A percentile compares a stretch with the other conserved stretches of the same genome.
Evolutionary conservation across 2,888 invertebrate species (phyloP).

Genomic region (Ochropleura leucogaster): DNA sequence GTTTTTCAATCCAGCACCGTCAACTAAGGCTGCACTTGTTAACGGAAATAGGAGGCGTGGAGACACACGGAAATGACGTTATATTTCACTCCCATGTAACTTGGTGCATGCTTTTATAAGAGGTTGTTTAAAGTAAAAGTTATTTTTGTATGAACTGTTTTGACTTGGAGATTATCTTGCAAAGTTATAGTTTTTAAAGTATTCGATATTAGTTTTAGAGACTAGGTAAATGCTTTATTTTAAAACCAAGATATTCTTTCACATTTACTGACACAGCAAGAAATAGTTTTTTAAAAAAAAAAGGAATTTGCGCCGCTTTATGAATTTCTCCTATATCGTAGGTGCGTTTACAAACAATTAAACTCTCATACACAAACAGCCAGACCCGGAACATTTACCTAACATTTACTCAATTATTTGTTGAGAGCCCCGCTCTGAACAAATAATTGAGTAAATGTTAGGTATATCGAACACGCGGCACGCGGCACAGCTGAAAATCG

Average conservation of each 20-base stretch:
- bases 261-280: not conserved
- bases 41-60: slow-evolving; percentile 66
- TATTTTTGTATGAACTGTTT: not conserved
- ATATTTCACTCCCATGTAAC: slow-evolving; percentile 66
- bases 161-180: not conserved
- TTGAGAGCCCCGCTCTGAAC: too few species aligned
- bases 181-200: not conserved
- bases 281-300: too few species aligned
- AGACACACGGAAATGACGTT: slow-evolving; percentile 67
- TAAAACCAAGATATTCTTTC: not conserved
- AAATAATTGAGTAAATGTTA: too few species aligned
- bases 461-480: too few species aligned
- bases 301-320: too few species aligned
- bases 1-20: slow-evolving; percentile 32
- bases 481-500: too few species aligned
- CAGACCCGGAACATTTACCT: too few species aligned
- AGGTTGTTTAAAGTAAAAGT: slow-evolving; percentile 60
- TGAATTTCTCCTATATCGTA: too few species aligned
- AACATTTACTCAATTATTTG: too few species aligned
- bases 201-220: not conserved
- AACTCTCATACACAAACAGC: too few species aligned
- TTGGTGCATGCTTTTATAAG: slow-evolving; percentile 64
- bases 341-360: too few species aligned
- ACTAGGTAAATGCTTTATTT: not conserved
- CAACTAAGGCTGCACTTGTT: slow-evolving; percentile 63